These are phyloP conservation scores for Colletes latitarsis DNA, from an alignment of 1,140 invertebrate species.

Conservation along the genomic window DNA sequence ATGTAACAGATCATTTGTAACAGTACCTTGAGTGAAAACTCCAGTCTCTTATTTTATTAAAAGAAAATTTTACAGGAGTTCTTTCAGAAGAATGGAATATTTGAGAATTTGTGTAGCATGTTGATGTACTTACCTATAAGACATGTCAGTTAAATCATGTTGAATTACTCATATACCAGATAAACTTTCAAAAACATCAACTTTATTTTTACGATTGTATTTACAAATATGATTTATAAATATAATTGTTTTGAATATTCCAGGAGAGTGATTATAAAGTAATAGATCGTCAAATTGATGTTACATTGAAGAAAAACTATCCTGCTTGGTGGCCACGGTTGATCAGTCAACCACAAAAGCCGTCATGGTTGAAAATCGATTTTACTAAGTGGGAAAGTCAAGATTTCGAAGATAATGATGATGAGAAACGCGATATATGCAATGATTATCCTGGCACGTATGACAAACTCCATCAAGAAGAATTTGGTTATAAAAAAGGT, in stretches of 20 bases:
- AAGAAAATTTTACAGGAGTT: no score
- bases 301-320: slow-evolving; percentile 87
- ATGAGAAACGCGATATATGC: slow-evolving; percentile 85
- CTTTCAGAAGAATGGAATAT: no score
- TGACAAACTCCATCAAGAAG: slow-evolving; percentile 88
- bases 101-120: no score
- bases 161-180: no score
- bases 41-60: no score
- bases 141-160: no score
- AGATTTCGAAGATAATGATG: slow-evolving; percentile 84
- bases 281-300: slow-evolving; percentile 89
- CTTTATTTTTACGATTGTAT: no score
- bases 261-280: slow-evolving; percentile 83
- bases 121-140: no score
- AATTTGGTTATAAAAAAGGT: slow-evolving; percentile 91
- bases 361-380: slow-evolving; percentile 91
- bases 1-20: no score
- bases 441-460: slow-evolving; percentile 90
- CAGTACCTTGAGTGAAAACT: no score
- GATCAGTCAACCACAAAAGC: slow-evolving; percentile 89
- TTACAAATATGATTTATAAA: no score
- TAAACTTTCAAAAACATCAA: no score
- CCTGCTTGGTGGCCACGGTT: slow-evolving; percentile 91
- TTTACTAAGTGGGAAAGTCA: slow-evolving; percentile 80
- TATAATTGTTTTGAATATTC: slow-evolving; percentile 55